Conservation (phyloP, 1,140 invertebrate species). For the Pemphigus obesinymphae region DNA sequence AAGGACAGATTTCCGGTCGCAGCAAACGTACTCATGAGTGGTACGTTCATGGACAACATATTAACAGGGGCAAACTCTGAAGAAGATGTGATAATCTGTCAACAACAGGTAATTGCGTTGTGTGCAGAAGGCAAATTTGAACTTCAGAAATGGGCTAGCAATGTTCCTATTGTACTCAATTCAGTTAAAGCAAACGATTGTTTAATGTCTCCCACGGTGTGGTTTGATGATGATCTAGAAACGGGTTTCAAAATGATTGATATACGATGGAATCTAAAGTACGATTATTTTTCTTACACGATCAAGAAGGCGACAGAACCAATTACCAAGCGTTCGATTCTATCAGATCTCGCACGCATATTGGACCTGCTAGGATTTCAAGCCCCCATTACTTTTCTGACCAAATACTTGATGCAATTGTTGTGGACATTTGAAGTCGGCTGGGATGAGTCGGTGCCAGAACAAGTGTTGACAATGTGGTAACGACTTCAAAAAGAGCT, state of each 20-base stretch:
- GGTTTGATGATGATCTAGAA: background rate
- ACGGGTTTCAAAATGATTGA: no score
- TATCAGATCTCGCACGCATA: conserved; percentile 47
- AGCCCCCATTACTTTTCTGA: conserved; percentile 47
- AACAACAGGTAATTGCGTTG: background rate
- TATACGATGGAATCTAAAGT: background rate
- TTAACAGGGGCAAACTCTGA: background rate
- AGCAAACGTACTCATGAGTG: no score
- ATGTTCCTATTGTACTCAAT: background rate
- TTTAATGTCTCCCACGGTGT: conserved; percentile 38
- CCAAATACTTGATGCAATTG: conserved; percentile 51
- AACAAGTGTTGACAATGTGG: no score
- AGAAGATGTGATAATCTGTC: background rate
- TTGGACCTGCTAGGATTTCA: conserved; percentile 52
- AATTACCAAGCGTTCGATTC: no score
- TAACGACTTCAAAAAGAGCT: no score
- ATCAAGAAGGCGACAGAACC: background rate
- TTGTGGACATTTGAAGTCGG: conserved; percentile 47
- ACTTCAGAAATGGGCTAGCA: conserved; percentile 6
- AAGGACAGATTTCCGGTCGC: background rate
- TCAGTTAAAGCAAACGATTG: conserved; percentile 45
- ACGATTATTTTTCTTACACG: background rate
- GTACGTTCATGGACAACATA: conserved; percentile 22
- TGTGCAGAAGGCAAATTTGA: no score
- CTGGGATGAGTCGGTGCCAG: no score